Evolutionary conservation across 2,113 vertebrate species (phyloP).

Genomic region (Oceanites oceanicus): DNA sequence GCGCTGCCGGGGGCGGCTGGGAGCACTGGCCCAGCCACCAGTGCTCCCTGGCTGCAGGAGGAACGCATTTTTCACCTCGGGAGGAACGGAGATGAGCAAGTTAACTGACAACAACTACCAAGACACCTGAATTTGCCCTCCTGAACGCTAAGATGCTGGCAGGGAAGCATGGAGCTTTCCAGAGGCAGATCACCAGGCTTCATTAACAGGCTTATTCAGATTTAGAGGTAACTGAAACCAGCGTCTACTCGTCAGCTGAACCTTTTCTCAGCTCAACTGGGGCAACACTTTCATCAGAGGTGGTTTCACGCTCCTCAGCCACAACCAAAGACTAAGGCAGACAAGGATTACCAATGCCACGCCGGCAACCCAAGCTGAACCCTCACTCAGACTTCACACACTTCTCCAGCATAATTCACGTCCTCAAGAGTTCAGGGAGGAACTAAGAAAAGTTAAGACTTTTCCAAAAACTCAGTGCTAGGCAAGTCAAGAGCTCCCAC

Average conservation of each 20-base stretch:
- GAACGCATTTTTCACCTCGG: accelerated
- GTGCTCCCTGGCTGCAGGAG: not conserved
- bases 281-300: not conserved
- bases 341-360: not conserved
- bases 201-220: not conserved
- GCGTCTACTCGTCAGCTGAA: not conserved
- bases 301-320: not conserved
- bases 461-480: constrained; percentile 32
- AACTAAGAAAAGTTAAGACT: constrained; percentile 60
- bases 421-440: constrained; percentile 41
- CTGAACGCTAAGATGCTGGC: not conserved
- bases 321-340: not conserved
- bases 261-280: not conserved
- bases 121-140: not conserved
- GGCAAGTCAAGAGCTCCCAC: constrained; percentile 50
- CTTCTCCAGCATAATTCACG: constrained; percentile 48
- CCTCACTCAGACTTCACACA: not conserved
- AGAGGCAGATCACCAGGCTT: not conserved
- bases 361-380: not conserved
- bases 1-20: not conserved
- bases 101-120: not conserved
- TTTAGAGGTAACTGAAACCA: not conserved
- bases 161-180: not conserved
- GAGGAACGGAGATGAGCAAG: not conserved
- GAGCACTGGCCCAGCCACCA: not conserved